phyloP scores from a whole-genome alignment of 2,888 invertebrate species.

The Ochropleura leucogaster region DNA sequence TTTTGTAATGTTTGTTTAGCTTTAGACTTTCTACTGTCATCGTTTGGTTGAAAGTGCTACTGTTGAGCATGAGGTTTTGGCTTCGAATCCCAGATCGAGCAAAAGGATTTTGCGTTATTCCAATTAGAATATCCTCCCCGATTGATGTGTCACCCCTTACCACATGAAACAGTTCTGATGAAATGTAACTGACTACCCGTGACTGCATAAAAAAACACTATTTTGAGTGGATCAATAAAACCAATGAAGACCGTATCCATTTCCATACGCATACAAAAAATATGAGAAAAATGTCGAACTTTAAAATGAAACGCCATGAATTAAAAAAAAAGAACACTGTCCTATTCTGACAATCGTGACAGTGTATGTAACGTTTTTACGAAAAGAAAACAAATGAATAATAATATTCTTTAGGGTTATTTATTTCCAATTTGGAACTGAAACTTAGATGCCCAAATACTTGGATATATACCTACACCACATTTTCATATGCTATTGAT shows the following conservation, averaged over 20 bases:
- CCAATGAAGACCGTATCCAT: slow-evolving; percentile 1
- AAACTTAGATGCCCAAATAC: background rate
- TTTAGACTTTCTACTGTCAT: too few species aligned
- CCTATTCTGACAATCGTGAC: slow-evolving; percentile 12
- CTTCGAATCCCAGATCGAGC: too few species aligned
- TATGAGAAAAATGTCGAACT: slow-evolving; percentile 1
- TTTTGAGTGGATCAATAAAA: background rate
- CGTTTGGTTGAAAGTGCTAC: too few species aligned
- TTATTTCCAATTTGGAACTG: background rate
- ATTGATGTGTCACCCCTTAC: too few species aligned
- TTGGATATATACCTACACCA: background rate
- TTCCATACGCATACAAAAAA: background rate
- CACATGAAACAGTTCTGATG: too few species aligned
- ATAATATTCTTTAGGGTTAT: background rate
- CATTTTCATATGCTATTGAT: background rate
- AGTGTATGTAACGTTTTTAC: slow-evolving; percentile 33
- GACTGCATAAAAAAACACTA: background rate
- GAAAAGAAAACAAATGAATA: background rate
- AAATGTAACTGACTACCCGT: background rate
- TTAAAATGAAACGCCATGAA: slow-evolving; percentile 12
- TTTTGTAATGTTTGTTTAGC: too few species aligned
- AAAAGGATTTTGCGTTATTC: too few species aligned
- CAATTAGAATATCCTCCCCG: too few species aligned
- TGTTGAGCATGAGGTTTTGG: too few species aligned
- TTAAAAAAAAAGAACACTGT: background rate